phyloP scores from a whole-genome alignment of 2,797 vertebrate species.

The Spinus olivaceus region DNA sequence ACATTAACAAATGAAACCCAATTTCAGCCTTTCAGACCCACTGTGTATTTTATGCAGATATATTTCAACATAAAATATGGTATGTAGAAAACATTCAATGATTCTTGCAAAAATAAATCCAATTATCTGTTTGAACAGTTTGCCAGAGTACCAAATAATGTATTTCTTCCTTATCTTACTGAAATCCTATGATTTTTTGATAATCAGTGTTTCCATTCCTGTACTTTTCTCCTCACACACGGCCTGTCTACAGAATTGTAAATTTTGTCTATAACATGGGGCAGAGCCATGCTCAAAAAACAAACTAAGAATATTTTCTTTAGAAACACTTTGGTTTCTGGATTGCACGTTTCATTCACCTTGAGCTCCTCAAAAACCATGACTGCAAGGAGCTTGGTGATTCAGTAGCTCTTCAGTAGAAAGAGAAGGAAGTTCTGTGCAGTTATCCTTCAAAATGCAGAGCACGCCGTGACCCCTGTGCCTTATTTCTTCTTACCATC shows the following conservation, averaged over 20 bases:
- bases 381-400: background rate
- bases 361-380: background rate
- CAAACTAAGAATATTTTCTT: background rate
- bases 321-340: background rate
- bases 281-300: background rate
- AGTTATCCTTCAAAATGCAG: background rate
- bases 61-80: background rate
- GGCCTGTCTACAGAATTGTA: background rate
- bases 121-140: background rate
- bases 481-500: background rate
- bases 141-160: background rate
- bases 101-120: background rate
- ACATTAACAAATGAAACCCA: background rate
- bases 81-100: background rate
- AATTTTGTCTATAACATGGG: background rate
- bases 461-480: accelerated
- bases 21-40: background rate
- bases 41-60: background rate
- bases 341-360: background rate
- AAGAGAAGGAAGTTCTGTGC: background rate
- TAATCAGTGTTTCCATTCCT: background rate
- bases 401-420: background rate
- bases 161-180: background rate
- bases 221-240: background rate
- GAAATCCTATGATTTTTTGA: background rate